Percentiles rank a stretch among this genome's conserved stretches.
Conservation (phyloP, 1,140 invertebrate species). For the Drosophila virilis region DNA sequence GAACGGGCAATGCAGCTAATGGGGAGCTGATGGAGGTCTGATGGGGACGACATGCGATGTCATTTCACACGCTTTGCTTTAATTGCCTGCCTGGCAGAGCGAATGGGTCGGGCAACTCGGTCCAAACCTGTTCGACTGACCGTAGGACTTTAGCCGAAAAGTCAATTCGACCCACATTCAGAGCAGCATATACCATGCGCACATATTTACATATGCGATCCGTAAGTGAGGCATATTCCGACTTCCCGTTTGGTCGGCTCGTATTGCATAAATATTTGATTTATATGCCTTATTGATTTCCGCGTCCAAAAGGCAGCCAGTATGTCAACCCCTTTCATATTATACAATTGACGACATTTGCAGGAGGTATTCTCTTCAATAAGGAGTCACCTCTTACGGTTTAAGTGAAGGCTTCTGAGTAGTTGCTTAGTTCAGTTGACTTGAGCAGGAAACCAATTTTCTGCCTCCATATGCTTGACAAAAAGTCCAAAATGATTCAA, state of each 20-base stretch:
- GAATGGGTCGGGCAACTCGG: neutral
- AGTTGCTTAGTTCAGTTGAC: neutral
- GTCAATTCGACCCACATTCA: constrained; percentile 29
- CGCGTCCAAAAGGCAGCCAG: constrained; percentile 33
- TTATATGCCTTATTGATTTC: constrained; percentile 50
- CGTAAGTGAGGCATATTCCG: constrained; percentile 10
- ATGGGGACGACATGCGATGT: constrained; percentile 23
- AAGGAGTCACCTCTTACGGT: too few relatives aligned
- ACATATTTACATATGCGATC: neutral
- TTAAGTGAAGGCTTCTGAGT: neutral
- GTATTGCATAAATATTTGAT: constrained; percentile 48
- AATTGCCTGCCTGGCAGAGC: constrained; percentile 39
- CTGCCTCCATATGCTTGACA: neutral
- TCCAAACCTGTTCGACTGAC: constrained; percentile 25
- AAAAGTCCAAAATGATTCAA: neutral
- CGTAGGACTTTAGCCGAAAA: constrained; percentile 14
- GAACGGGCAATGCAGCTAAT: neutral
- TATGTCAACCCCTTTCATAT: neutral
- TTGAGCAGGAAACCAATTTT: neutral
- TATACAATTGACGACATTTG: too few relatives aligned
- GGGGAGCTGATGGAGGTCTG: neutral
- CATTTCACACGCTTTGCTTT: constrained; percentile 69
- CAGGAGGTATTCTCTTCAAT: too few relatives aligned
- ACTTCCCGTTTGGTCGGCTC: constrained; percentile 58
- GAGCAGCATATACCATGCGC: constrained; percentile 1